Evolutionary conservation across 1,140 invertebrate genomes (phyloP), one percentile per base, ranked within the genome.

Genomic region (Helicoverpa armigera): DNA sequence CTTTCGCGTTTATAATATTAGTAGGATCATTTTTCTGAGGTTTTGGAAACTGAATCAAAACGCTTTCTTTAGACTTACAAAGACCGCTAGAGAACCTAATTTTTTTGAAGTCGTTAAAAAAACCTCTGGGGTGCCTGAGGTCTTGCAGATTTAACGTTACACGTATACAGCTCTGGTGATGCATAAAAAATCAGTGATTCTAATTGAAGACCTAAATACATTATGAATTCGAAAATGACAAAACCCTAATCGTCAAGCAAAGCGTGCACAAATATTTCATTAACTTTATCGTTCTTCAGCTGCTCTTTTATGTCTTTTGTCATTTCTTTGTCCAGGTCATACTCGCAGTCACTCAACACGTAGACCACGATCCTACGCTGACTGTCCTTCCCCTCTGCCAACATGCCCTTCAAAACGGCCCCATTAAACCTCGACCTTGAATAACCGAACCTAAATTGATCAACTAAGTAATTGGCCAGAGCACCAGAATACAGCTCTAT

Each of bases 351-450:
- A 14, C 12, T 50, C 1, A 61, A 29, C 7, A 61, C 7, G 14
- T 61, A 48, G 2, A 75, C 14, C 9, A 58, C 73, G 11, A 75
- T 43, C 0, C 58, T 58, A 51, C 56, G 16, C 48, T 63, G 56
- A 10, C 16, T 14, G 4, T 43, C 73, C 5, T 14, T 43, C 13
- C 56, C 73, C 9, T 58, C 75, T 61, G 82, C 70, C 9, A 91
- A 72, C 23, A 92, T 83, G 48, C 89, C 87, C 81, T 85, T 87
- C 43, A 88, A 69, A 23, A 90, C 54, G 2, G 80, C 78, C 9
- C 60, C 74, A 5, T 85, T 60, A 16, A 93, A 87, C 2, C 56
- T 67, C 4, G 53, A 14, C 29, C 60, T 80, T 7, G 72, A 76
- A 7, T 78, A n/a, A 53, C 61, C 76, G 61, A 70, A 81, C 2